Base-by-base conservation (phyloP, 2,113 vertebrate species). In the Gallinago jamesoni region DNA sequence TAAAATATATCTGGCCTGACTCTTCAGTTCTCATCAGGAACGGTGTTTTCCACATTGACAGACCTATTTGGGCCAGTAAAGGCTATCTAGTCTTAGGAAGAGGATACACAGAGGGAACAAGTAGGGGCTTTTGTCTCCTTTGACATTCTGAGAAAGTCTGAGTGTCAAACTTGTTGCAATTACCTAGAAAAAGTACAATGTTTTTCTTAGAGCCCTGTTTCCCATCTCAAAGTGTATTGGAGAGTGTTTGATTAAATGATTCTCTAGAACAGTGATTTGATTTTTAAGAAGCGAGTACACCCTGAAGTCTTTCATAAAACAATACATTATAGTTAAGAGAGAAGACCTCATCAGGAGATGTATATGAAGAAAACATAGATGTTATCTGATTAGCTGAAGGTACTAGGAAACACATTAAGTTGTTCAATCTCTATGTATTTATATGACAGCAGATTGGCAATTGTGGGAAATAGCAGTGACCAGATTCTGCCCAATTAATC, bases 401-500 rank as follows among this genome's bases (percentile, higher is more conserved):
- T 67, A 24, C 53, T 76, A 59, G 78, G 59, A 89, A 90, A 62
- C 50, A 37, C 47, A 39, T 89, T 35, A 76, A 84, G 73, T 55
- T 69, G 62, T 87, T 91, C 73, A 87, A 19, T 87, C 80, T 88
- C 41, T 72, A 7, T 47, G 8, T 89, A 45, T 81, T 79, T 92
- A 48, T 69, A 27, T 69, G 81, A 69, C 70, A 79, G 83, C 52
- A 78, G 43, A 63, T 53, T 89, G 91, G 95, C 89, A 87, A 16
- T 57, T 57, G 77, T 87, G 66, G 77, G n/a, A 92, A 84, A 68
- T 72, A 28, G 86, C 74, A 37, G 69, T 21, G 94, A 86, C 96
- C 74, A 81, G 94, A 82, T 94, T 94, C 87, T 95, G 70, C 66
- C 80, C 86, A 76, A 66, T 91, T 94, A 87, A 79, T 89, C 77